phyloP scores from a whole-genome alignment of 2,888 invertebrate species.

The Onchidella celtica region DNA sequence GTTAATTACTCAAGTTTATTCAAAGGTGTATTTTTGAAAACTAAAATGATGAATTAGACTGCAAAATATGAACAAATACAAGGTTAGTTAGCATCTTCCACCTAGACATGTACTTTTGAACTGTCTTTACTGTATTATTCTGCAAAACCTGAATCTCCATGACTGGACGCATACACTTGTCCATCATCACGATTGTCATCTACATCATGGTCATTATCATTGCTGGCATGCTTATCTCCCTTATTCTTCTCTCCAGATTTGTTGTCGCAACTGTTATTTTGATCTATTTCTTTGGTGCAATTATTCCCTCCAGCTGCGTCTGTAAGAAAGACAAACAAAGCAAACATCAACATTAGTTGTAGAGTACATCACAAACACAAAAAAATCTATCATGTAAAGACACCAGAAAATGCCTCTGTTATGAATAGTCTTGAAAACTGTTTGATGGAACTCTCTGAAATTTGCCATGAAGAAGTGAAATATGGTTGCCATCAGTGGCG shows the following conservation, averaged over 20 bases:
- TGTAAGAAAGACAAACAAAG: conserved; percentile 79
- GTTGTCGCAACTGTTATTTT: background rate
- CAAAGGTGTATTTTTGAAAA: no score
- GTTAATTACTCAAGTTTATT: no score
- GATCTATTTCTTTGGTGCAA: conserved; percentile 92
- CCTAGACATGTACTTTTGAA: no score
- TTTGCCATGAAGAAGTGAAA: no score
- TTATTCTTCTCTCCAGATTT: background rate
- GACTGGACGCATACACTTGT: background rate
- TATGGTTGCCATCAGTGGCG: no score
- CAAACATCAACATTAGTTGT: background rate
- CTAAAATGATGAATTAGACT: no score
- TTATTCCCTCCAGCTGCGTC: conserved; percentile 96
- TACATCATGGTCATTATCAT: background rate
- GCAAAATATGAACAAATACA: no score
- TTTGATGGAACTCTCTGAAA: no score
- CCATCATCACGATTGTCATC: background rate
- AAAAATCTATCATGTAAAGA: background rate
- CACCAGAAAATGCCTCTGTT: no score
- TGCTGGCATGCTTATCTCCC: background rate
- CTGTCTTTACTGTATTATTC: no score
- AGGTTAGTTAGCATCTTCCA: no score
- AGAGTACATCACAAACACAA: background rate
- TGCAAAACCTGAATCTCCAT: background rate
- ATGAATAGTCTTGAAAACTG: no score